A percentile compares a stretch with the other conserved stretches of the same genome.
Evolutionary conservation across 2,888 invertebrate genomes (phyloP).

Genomic region (Cosmopolites sordidus): DNA sequence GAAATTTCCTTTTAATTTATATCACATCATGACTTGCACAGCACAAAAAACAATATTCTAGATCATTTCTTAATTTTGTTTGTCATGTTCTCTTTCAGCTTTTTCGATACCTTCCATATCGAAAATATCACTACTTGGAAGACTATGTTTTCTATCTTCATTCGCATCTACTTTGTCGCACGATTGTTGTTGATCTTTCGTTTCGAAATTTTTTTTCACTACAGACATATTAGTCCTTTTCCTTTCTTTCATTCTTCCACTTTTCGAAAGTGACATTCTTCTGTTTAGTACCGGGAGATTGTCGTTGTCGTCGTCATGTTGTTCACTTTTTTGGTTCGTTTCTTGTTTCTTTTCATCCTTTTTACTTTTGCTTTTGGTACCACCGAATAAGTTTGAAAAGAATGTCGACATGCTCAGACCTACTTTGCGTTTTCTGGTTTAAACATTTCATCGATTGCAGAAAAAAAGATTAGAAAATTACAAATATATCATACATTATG

Average conservation of each 20-base stretch:
- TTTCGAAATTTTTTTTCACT: slow-evolving; percentile 16
- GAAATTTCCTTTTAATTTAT: background rate
- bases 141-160: slow-evolving; percentile 8
- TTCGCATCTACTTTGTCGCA: background rate
- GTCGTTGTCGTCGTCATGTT: slow-evolving; percentile 8
- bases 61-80: background rate
- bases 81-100: slow-evolving; percentile 11
- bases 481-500: slow-evolving; percentile 12
- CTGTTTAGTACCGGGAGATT: slow-evolving; percentile 28
- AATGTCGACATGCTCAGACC: slow-evolving; percentile 29
- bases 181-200: background rate
- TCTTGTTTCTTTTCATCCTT: slow-evolving; percentile 15
- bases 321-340: slow-evolving; percentile 8
- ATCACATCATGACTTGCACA: slow-evolving; percentile 5
- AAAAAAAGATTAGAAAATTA: slow-evolving; percentile 19
- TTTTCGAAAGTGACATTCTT: slow-evolving; percentile 36
- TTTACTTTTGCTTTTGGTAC: slow-evolving; percentile 24
- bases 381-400: slow-evolving; percentile 30
- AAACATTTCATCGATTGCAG: slow-evolving; percentile 21
- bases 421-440: slow-evolving; percentile 5
- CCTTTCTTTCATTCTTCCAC: slow-evolving; percentile 38
- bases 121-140: slow-evolving; percentile 23
- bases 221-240: slow-evolving; percentile 31
- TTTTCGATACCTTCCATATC: slow-evolving; percentile 25
- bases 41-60: slow-evolving; percentile 4